A percentile compares a stretch with the other conserved stretches of the same genome.
phyloP scores from a whole-genome alignment of 1,140 invertebrate species.

The roundworm (Caenorhabditis elegans) region DNA sequence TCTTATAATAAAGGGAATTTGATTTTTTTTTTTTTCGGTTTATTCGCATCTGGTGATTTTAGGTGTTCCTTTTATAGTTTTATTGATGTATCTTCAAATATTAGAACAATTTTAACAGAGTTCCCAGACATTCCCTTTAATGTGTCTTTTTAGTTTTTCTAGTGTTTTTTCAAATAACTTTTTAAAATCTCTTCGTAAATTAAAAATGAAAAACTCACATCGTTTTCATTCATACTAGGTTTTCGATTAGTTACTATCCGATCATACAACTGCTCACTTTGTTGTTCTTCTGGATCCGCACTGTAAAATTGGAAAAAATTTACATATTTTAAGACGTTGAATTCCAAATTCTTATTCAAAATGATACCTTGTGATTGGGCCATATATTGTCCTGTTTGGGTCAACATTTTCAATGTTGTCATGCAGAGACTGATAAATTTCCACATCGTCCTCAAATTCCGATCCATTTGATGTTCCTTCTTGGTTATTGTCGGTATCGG shows the following conservation, averaged over 20 bases:
- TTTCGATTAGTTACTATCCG: not conserved
- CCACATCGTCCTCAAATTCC: constrained; percentile 67
- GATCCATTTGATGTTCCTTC: not conserved
- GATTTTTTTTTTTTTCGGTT: too few relatives aligned
- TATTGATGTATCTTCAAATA: too few relatives aligned
- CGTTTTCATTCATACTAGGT: constrained; percentile 19
- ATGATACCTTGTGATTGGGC: not conserved
- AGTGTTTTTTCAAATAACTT: too few relatives aligned
- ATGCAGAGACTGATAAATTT: constrained; percentile 70
- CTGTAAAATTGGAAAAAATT: not conserved
- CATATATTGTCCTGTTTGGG: not conserved
- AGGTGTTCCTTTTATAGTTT: too few relatives aligned
- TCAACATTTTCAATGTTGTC: constrained; percentile 69
- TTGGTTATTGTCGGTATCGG: not conserved
- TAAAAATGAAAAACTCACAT: constrained; percentile 3
- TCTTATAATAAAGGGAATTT: too few relatives aligned
- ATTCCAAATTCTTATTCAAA: not conserved
- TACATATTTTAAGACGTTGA: not conserved
- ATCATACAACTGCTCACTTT: not conserved
- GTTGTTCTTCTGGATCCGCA: not conserved
- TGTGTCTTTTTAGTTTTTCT: too few relatives aligned
- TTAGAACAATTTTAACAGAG: too few relatives aligned
- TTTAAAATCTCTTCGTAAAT: too few relatives aligned
- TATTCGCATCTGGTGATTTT: too few relatives aligned
- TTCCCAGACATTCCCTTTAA: too few relatives aligned